Percentiles rank a stretch among this genome's conserved stretches.
Conservation (phyloP, 2,113 vertebrate genomes). For the Pyrgilauda ruficollis region DNA sequence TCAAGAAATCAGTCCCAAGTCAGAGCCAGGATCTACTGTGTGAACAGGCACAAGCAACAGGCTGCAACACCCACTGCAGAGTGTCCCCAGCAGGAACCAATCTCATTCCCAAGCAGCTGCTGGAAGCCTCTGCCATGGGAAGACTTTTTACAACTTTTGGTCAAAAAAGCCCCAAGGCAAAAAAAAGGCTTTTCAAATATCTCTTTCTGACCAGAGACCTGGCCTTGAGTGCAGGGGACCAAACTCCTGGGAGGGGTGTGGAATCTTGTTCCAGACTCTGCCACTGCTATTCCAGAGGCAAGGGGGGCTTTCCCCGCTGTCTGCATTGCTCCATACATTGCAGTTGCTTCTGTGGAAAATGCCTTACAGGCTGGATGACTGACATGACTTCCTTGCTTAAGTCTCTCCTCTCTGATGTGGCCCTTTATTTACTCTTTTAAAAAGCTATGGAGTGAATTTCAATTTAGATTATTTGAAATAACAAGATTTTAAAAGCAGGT, state of each 20-base stretch:
- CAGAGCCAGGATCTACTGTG: neutral
- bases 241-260: neutral
- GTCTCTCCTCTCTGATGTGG: neutral
- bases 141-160: neutral
- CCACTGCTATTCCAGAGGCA: neutral
- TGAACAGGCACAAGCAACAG: neutral
- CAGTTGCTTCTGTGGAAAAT: neutral
- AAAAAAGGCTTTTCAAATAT: neutral
- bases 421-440: neutral
- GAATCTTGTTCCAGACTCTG: neutral
- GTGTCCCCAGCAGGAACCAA: neutral
- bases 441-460: neutral
- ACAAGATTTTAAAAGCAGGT: neutral
- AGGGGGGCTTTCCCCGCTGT: neutral
- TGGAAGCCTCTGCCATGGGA: neutral
- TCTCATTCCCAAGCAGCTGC: neutral
- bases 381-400: neutral
- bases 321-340: neutral
- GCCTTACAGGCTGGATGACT: neutral
- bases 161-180: neutral
- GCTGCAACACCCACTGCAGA: neutral
- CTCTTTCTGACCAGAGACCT: neutral
- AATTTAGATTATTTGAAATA: slow-evolving; percentile 8
- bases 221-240: neutral
- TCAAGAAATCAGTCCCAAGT: neutral